Percentiles rank a stretch among this genome's conserved stretches.
Evolutionary conservation across 2,888 invertebrate species (phyloP).

Genomic region (Drosophila gaucha): DNA sequence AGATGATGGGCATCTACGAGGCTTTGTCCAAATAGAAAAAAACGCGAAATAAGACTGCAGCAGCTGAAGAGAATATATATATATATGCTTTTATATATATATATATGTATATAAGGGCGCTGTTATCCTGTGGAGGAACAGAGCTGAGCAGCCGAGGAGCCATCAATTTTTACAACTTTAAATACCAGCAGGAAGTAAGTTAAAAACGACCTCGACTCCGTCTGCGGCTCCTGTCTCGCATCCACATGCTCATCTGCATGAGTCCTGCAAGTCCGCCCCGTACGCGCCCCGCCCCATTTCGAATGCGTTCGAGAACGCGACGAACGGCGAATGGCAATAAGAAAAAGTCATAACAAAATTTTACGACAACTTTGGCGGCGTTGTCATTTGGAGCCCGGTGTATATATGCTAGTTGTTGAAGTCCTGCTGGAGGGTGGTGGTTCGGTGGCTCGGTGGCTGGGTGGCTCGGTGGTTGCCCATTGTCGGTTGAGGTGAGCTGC

Average conservation of each 20-base stretch:
- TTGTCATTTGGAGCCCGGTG: constrained; percentile 59
- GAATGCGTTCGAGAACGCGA: constrained; percentile 63
- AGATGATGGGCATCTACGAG: constrained; percentile 4
- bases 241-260: constrained; percentile 41
- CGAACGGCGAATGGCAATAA: constrained; percentile 68
- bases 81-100: not conserved
- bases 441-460: constrained; percentile 2
- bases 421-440: constrained; percentile 19
- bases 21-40: not conserved
- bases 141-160: constrained; percentile 27
- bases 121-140: not conserved
- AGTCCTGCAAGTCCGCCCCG: not conserved
- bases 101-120: constrained; percentile 6
- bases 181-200: constrained; percentile 79
- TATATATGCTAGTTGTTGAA: constrained; percentile 46
- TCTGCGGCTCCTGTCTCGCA: constrained; percentile 9
- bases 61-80: not conserved
- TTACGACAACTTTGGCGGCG: constrained; percentile 81
- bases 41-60: not conserved
- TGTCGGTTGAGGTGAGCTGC: constrained; percentile 56
- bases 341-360: constrained; percentile 82
- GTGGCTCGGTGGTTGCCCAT: constrained; percentile 29
- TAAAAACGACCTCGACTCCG: constrained; percentile 41
- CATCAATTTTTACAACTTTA: constrained; percentile 79
- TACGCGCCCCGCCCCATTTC: constrained; percentile 43